Evolutionary conservation across 2,797 vertebrate species (phyloP), one percentile per base, ranked within the genome.

Genomic region (Chloroceryle inda): DNA sequence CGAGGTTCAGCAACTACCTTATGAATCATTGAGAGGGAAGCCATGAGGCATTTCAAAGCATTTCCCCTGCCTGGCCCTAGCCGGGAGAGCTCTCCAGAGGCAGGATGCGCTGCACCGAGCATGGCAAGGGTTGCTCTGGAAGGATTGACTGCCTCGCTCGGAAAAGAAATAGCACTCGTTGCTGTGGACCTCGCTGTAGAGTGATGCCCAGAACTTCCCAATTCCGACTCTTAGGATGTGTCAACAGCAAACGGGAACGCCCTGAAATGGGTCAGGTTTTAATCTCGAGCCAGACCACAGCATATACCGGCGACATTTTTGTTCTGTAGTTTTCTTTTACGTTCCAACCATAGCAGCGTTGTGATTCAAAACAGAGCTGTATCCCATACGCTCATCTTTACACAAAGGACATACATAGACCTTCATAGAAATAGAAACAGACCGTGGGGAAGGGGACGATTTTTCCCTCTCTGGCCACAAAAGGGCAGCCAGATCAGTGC

Each of bases 1-100:
- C 5, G 40, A 90, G 76, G 73, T 88, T 86, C 88, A 92, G 91
- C 89, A 73, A 73, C 94, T 85, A 18, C 77, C 62, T 76, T 69
- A 83, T 17, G 95, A 85, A 84, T 78, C 85, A 73, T 5, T 17
- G 87, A 78, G 66, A 79, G 85, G 78, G 47, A 68, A 88, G 87
- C 5, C 91, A 45, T 12, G 31, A 90, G 91, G 69, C 66, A 18
- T 91, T 92, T 75, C 66, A 29, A 44, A 88, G 91, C 62, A 1
- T 33, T 35, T 68, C 68, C 81, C 50, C 58, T 61, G 88, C 66
- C 37, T 35, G 35, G 35, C 71, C 67, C 11, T 31, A 4, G 47
- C 49, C 6, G 5, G 40, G 82, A 23, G 31, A 47, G 90, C 85
- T 93, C 88, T 90, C 73, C 76, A 26, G 88, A 66, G 83, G 82